These are phyloP conservation scores for Intellagama lesueurii DNA, from an alignment of 2,797 vertebrate genomes.

Conservation along the genomic window DNA sequence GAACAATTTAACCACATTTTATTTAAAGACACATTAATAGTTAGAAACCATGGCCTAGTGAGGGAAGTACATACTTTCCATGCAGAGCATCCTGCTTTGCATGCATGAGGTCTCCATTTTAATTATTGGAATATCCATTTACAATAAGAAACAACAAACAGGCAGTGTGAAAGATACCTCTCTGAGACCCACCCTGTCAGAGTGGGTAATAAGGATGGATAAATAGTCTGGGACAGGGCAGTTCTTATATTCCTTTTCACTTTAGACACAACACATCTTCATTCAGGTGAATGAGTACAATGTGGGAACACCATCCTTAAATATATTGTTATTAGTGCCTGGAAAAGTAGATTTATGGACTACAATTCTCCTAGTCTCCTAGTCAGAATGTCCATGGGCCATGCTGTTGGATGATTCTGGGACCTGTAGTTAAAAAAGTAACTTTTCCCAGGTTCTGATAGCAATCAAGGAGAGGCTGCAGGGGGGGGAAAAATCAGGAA, in stretches of 20 bases:
- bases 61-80: neutral
- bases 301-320: too few species aligned
- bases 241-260: neutral
- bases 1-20: neutral
- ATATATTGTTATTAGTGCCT: too few species aligned
- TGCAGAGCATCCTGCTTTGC: neutral
- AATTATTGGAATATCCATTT: neutral
- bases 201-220: neutral
- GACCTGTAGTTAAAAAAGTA: too few species aligned
- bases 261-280: neutral
- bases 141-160: neutral
- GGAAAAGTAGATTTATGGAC: too few species aligned
- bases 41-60: neutral
- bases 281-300: too few species aligned
- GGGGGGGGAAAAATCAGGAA: neutral
- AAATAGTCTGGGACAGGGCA: neutral
- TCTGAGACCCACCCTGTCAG: neutral
- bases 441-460: neutral
- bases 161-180: neutral
- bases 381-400: too few species aligned
- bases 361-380: too few species aligned
- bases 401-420: too few species aligned
- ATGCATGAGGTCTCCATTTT: too few species aligned
- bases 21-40: neutral
- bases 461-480: neutral